Evolutionary conservation across 2,797 vertebrate species (phyloP).

Genomic region (Sebastes nivosus): DNA sequence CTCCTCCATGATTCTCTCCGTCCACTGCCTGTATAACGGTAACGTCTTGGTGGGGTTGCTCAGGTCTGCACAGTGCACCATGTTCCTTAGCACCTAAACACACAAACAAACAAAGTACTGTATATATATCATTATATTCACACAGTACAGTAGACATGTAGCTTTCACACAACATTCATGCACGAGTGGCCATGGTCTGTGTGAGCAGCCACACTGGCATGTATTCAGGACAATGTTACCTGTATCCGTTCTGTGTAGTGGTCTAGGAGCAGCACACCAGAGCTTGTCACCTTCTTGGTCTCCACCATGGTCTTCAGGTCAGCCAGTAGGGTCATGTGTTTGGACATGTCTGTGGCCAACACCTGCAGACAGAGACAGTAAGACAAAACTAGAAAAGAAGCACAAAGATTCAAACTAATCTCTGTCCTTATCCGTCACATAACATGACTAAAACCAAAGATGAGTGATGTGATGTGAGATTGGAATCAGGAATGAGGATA

Average conservation of each 20-base stretch:
- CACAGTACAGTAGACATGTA: neutral
- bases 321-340: slow-evolving; percentile 97
- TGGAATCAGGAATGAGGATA: neutral
- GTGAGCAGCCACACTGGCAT: neutral
- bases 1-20: slow-evolving; percentile 98
- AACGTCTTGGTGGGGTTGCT: slow-evolving; percentile 96
- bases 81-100: slow-evolving; percentile 93
- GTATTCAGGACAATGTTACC: slow-evolving; percentile 73
- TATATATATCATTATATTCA: too few species aligned
- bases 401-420: neutral
- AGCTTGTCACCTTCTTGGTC: slow-evolving; percentile 98
- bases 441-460: neutral
- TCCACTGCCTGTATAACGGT: slow-evolving; percentile 95
- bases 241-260: slow-evolving; percentile 97
- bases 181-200: neutral
- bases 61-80: slow-evolving; percentile 98
- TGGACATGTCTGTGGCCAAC: slow-evolving; percentile 98
- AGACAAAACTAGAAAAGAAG: neutral
- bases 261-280: slow-evolving; percentile 95
- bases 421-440: neutral
- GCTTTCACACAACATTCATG: neutral
- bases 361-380: slow-evolving; percentile 81
- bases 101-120: neutral
- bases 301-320: slow-evolving; percentile 99
- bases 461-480: neutral